Base-by-base conservation (phyloP, 2,888 invertebrate genomes). In the Eumacrocentrus americanus region DNA sequence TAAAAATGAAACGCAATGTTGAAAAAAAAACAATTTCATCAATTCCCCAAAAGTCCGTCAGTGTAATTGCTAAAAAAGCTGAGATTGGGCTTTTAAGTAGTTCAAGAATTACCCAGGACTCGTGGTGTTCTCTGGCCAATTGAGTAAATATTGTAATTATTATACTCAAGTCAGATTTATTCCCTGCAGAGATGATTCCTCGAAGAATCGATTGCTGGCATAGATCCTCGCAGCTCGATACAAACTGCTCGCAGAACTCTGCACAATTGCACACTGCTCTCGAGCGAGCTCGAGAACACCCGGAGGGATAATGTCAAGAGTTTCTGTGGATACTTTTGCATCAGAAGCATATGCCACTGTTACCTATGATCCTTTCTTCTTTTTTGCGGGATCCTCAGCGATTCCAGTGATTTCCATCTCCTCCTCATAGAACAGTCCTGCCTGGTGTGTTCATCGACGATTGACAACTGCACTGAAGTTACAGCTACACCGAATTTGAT, bases 391-490 rank as follows among this genome's bases (percentile, higher is more conserved):
- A 79, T 90, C 91, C 70, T 89, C 89, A 16, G 91, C 90, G 51
- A 91, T 84, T 3, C 91, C 91, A 0, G 97, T 97, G 63, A 99
- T 97, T 81, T 99, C 98, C 85, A 93, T 89, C 81, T 98, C 98
- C 80, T 99, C 98, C 83, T 99, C 98, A 74, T 95, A 96, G 81
- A 99, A 99, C 54, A 99, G 85, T 0, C 98, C 98, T 7, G 97
- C 91, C 46, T 90, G 88, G 74, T 93, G 89, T 66, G 93, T 89
- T 70, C 92, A 83, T 14, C 91, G 85, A 5, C 96, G 85, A 83
- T 97, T 98, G 66, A 95, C 91, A 54, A 97, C 91, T 11, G 97
- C 97, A 79, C 95, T 96, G 81, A 98, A 99, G 47, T 98, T 99
- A 83, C 99, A 99, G 60, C 90, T 92, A 82, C 99, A 99, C 67